These are phyloP conservation scores for Eulemur macaco DNA, from an alignment of 2,113 vertebrate genomes.

Conservation along the genomic window DNA sequence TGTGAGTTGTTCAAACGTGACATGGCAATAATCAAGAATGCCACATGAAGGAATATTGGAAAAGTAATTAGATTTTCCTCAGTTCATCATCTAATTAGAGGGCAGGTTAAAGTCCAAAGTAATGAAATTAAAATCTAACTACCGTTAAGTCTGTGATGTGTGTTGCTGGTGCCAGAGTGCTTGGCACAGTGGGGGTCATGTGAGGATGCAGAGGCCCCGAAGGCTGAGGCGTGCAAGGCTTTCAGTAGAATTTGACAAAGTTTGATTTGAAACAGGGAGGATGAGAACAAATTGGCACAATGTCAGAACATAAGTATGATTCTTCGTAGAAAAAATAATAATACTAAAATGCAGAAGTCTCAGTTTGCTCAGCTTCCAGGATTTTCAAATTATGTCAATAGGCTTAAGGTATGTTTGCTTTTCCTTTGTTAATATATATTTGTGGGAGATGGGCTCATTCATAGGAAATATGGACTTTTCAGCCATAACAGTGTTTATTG, in stretches of 20 bases:
- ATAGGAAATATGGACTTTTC: not conserved
- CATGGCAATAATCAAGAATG: conserved; percentile 6
- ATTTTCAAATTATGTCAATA: not conserved
- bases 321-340: not conserved
- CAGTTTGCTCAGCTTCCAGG: not conserved
- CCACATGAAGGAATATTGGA: conserved; percentile 30
- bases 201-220: not conserved
- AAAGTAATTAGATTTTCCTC: conserved; percentile 66
- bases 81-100: conserved; percentile 61
- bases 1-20: conserved; percentile 29
- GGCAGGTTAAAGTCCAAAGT: conserved; percentile 50
- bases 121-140: conserved; percentile 68
- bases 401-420: not conserved
- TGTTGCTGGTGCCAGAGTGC: not conserved
- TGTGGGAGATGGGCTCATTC: not conserved
- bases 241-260: not conserved
- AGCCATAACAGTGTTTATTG: not conserved
- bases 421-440: not conserved
- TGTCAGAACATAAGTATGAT: not conserved
- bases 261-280: not conserved
- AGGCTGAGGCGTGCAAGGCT: not conserved
- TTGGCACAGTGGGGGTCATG: not conserved
- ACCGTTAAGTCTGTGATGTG: not conserved
- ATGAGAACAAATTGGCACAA: not conserved
- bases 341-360: not conserved